Evolutionary conservation across 2,888 invertebrate species (phyloP).

Genomic region (Acleris sparsana): DNA sequence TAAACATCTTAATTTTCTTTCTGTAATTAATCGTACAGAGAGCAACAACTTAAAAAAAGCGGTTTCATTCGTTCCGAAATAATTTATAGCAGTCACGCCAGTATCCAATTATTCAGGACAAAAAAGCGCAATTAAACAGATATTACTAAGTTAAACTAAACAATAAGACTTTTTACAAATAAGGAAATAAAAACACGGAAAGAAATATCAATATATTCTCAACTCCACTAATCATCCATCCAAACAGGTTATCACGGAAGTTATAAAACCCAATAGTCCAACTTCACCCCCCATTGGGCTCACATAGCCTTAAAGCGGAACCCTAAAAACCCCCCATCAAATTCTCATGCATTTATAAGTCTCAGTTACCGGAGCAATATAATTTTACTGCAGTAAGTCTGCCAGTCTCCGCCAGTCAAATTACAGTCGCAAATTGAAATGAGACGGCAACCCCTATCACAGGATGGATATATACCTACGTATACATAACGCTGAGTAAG

Average conservation of each 20-base stretch:
- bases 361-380: conserved; percentile 20
- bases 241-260: neutral
- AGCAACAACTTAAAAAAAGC: too few relatives aligned
- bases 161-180: too few relatives aligned
- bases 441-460: conserved; percentile 7
- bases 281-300: conserved; percentile 6
- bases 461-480: conserved; percentile 12
- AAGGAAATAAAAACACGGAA: too few relatives aligned
- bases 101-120: too few relatives aligned
- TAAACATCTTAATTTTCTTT: too few relatives aligned
- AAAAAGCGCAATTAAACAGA: too few relatives aligned
- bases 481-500: neutral
- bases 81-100: too few relatives aligned
- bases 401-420: conserved; percentile 31
- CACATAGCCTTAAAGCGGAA: conserved; percentile 3
- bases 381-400: conserved; percentile 30
- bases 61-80: too few relatives aligned
- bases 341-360: conserved; percentile 35
- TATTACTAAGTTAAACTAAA: too few relatives aligned
- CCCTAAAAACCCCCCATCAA: conserved; percentile 21
- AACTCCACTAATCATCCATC: too few relatives aligned
- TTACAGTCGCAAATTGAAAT: conserved; percentile 30
- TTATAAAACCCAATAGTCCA: conserved; percentile 3
- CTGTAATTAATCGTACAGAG: too few relatives aligned
- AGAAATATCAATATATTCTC: too few relatives aligned